These are phyloP conservation scores for Caenorhabditis virilis DNA, from an alignment of 2,888 invertebrate species.

Conservation along the genomic window DNA sequence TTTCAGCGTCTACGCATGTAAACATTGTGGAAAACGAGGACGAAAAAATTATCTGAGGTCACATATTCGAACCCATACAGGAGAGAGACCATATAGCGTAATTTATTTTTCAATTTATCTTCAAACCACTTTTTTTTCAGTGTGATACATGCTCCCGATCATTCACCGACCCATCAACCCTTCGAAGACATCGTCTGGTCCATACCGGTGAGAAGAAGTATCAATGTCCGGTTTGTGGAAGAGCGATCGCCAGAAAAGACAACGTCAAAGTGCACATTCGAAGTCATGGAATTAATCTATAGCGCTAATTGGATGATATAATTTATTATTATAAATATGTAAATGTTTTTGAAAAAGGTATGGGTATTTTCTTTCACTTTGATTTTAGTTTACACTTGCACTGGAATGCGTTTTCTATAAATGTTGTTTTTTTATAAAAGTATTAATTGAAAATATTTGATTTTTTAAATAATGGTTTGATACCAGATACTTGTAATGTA, in stretches of 20 bases:
- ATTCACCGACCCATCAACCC: constrained; percentile 60
- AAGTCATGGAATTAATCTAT: constrained; percentile 29
- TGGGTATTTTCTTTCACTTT: neutral
- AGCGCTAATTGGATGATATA: no score
- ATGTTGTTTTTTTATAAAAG: neutral
- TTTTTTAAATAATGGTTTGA: no score
- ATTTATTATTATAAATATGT: neutral
- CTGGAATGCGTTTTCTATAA: neutral
- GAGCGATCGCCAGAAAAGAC: constrained; percentile 59
- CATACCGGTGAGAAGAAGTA: constrained; percentile 59
- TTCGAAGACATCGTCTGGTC: constrained; percentile 57
- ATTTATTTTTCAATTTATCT: constrained; percentile 2
- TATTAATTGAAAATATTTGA: neutral
- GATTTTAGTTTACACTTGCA: constrained; percentile 9
- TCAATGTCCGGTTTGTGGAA: constrained; percentile 59
- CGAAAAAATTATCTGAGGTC: constrained; percentile 52
- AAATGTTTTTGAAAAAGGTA: neutral
- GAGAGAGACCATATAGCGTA: constrained; percentile 53
- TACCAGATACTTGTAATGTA: no score
- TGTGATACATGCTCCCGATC: constrained; percentile 53
- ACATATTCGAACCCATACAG: constrained; percentile 57
- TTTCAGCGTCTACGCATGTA: constrained; percentile 55
- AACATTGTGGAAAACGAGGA: constrained; percentile 59
- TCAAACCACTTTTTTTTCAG: constrained; percentile 12
- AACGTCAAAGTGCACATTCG: constrained; percentile 59